Conservation (phyloP, 2,888 invertebrate genomes). For the Campaea margaritaria region DNA sequence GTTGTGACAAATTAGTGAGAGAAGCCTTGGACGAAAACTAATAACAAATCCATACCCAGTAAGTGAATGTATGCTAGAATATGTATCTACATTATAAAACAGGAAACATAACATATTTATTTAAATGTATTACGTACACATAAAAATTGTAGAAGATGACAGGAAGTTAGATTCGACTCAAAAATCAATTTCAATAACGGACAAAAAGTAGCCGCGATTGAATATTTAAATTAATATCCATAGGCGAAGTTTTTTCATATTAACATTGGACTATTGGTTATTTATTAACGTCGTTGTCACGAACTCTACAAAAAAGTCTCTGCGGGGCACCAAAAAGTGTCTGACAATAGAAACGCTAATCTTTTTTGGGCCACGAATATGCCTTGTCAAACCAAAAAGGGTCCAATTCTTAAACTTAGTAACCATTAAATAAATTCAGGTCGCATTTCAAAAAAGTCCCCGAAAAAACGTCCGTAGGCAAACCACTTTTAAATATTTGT, state of each 20-base stretch:
- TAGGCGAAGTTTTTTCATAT: slow-evolving; percentile 57
- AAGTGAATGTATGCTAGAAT: background rate
- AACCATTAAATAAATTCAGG: slow-evolving; percentile 82
- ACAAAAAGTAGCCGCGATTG: slow-evolving; percentile 55
- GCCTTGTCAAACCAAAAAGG: slow-evolving; percentile 76
- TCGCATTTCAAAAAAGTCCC: slow-evolving; percentile 58
- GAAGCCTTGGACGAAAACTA: too few species aligned
- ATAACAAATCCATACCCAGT: background rate
- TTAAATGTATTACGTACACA: slow-evolving; percentile 9
- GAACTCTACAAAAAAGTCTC: slow-evolving; percentile 64
- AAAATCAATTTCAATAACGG: slow-evolving; percentile 49
- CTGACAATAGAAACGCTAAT: slow-evolving; percentile 78
- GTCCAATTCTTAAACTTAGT: slow-evolving; percentile 76
- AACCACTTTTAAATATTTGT: slow-evolving; percentile 83
- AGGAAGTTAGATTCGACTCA: slow-evolving; percentile 35
- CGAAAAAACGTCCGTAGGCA: slow-evolving; percentile 69
- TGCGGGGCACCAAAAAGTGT: slow-evolving; percentile 66
- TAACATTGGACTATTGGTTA: slow-evolving; percentile 74
- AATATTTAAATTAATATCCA: slow-evolving; percentile 63
- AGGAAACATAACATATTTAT: slow-evolving; percentile 2
- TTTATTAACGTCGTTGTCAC: slow-evolving; percentile 79
- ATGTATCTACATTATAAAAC: too few species aligned
- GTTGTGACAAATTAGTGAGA: too few species aligned
- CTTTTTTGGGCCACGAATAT: slow-evolving; percentile 70
- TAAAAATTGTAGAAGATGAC: slow-evolving; percentile 34